A percentile compares a stretch with the other conserved stretches of the same genome.
These are phyloP conservation scores for Drosophila subpulchrella DNA, from an alignment of 1,140 invertebrate genomes.

Conservation along the genomic window DNA sequence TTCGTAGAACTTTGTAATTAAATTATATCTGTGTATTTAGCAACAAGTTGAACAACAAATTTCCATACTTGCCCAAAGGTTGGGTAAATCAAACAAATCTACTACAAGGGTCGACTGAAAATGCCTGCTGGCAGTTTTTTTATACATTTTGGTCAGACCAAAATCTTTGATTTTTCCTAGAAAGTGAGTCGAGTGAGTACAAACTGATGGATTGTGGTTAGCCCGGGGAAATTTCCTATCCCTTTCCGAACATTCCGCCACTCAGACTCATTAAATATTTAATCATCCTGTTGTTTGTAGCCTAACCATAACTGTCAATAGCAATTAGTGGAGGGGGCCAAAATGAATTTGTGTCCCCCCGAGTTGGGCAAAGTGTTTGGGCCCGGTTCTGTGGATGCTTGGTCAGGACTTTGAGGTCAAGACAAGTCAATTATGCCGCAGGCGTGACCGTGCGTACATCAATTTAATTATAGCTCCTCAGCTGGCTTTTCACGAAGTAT, in stretches of 20 bases:
- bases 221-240: constrained; percentile 13
- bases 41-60: constrained; percentile 49
- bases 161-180: constrained; percentile 45
- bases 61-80: constrained; percentile 19
- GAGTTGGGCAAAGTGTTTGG: constrained; percentile 5
- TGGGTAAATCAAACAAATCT: constrained; percentile 8
- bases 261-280: constrained; percentile 63
- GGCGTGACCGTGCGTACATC: constrained; percentile 47
- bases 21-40: constrained; percentile 52
- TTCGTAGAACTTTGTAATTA: constrained; percentile 35
- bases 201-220: constrained; percentile 36
- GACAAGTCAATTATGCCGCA: constrained; percentile 48
- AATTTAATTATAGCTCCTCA: constrained; percentile 62
- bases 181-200: constrained; percentile 1
- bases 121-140: constrained; percentile 10
- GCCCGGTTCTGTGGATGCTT: constrained; percentile 4
- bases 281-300: constrained; percentile 47
- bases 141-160: constrained; percentile 1
- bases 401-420: constrained; percentile 44
- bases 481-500: constrained; percentile 23
- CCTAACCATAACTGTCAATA: constrained; percentile 64
- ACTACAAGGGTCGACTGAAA: constrained; percentile 21
- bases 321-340: constrained; percentile 59
- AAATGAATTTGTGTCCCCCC: constrained; percentile 20
- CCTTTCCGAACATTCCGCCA: constrained; percentile 6